Evolutionary conservation across 2,888 invertebrate species (phyloP).

Genomic region (Spatulosminthurus flaviceps): DNA sequence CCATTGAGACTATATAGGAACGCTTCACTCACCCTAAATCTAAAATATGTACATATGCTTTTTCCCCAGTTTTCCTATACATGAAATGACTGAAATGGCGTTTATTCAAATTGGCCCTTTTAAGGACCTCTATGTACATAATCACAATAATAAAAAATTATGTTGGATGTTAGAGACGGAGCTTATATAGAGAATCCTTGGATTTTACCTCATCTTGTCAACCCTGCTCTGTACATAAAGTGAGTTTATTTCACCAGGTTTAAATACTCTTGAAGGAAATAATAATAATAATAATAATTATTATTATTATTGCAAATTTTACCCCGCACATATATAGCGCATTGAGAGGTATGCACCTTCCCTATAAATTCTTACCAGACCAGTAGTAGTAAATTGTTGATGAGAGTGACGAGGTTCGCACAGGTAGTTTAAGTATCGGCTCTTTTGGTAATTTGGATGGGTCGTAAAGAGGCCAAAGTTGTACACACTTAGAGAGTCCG

Average conservation of each 20-base stretch:
- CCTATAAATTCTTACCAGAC: no score
- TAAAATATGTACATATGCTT: no score
- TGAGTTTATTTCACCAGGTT: not conserved
- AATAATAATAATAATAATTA: not conserved
- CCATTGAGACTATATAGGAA: no score
- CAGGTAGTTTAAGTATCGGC: slow-evolving; percentile 50
- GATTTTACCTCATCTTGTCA: no score
- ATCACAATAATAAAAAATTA: slow-evolving; percentile 18
- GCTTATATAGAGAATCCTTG: not conserved
- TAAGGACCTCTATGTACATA: not conserved
- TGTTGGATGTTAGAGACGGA: not conserved
- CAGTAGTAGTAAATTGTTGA: slow-evolving; percentile 35
- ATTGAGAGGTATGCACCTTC: no score
- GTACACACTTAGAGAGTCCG: slow-evolving; percentile 38
- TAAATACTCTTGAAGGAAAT: not conserved
- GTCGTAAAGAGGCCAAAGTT: slow-evolving; percentile 47
- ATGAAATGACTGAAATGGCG: not conserved
- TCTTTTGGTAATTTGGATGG: slow-evolving; percentile 51
- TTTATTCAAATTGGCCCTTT: not conserved
- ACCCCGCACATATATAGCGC: no score
- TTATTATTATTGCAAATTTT: no score
- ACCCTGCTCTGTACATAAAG: no score
- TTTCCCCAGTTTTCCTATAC: not conserved
- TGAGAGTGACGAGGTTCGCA: slow-evolving; percentile 29
- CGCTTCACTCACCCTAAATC: no score